Evolutionary conservation across 2,113 vertebrate genomes (phyloP), one percentile per base, ranked within the genome.

Genomic region (Pelodiscus sinensis): DNA sequence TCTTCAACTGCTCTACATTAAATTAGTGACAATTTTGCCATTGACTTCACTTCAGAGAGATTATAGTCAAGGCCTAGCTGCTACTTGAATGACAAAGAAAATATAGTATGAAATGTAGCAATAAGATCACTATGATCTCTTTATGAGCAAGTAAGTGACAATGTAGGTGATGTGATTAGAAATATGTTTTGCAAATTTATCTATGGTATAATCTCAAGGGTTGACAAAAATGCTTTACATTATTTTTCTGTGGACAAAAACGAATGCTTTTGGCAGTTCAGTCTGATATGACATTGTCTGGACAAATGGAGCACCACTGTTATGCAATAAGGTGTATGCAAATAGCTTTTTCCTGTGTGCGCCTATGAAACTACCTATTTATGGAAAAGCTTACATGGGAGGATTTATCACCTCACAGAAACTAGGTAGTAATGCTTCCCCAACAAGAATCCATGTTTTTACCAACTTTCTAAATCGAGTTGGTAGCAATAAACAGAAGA

Each of bases 401-500:
- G 91, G 88, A 96, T 96, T 97, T 97, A 95, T 79, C 94, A 94
- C 94, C 97, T 96, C 95, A 95, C 91, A 88, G 88, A 94, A 94
- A 86, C 60, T 94, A 95, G 90, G 84, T 79, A 95, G 94, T 93
- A 97, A 97, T 96, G 91, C 90, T 81, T 95, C 87, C 95, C 81
- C 88, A 93, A 96, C 96, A 95, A 97, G 97, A 97, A 97, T 96
- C 96, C 96, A 91, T 96, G 96, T 94, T 95, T 94, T 96, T 96
- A 96, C 93, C 80, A 94, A 95, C 68, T 91, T 92, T 24, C 89
- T 83, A 97, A 95, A 94, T 94, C 89, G 92, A 87, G 97, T 90
- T 73, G 85, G 87, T 85, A 58, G 90, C 84, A 35, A 88, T 91
- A 94, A 93, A 96, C 87, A 79, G 0, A 1, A 84, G 91, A 88